phyloP scores from a whole-genome alignment of 2,888 invertebrate species.

The Dryomyza anilis region DNA sequence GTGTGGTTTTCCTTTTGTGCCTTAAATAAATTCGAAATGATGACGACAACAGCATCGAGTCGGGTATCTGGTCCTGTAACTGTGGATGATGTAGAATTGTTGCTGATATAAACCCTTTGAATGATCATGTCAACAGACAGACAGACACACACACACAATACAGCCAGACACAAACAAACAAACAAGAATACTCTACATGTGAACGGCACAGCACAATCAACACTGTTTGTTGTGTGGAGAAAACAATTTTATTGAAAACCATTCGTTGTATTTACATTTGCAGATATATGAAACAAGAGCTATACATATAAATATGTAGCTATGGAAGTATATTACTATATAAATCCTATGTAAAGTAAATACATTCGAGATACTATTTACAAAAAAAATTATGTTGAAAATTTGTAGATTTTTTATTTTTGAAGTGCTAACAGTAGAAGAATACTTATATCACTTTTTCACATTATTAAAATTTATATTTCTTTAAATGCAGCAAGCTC shows the following conservation, averaged over 20 bases:
- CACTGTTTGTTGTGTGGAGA: background rate
- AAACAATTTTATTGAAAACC: constrained; percentile 22
- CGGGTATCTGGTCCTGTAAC: background rate
- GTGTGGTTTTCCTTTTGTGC: constrained; percentile 14
- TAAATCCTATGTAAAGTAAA: no score
- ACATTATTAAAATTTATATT: no score
- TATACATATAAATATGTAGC: no score
- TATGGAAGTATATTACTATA: no score
- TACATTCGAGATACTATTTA: no score
- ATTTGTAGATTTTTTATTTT: no score
- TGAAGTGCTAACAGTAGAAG: no score
- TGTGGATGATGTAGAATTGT: background rate
- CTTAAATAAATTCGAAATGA: constrained; percentile 11
- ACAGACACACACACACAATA: background rate
- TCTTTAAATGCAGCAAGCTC: no score
- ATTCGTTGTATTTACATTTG: constrained; percentile 28
- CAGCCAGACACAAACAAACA: constrained; percentile 4
- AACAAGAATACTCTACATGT: constrained; percentile 1
- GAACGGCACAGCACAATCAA: background rate
- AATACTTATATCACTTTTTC: no score
- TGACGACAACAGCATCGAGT: no score
- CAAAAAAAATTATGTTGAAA: no score
- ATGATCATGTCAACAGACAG: constrained; percentile 1
- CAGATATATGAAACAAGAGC: constrained; percentile 20
- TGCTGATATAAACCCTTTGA: background rate